Evolutionary conservation across 1,140 invertebrate genomes (phyloP).

Genomic region (Drosophila virilis): DNA sequence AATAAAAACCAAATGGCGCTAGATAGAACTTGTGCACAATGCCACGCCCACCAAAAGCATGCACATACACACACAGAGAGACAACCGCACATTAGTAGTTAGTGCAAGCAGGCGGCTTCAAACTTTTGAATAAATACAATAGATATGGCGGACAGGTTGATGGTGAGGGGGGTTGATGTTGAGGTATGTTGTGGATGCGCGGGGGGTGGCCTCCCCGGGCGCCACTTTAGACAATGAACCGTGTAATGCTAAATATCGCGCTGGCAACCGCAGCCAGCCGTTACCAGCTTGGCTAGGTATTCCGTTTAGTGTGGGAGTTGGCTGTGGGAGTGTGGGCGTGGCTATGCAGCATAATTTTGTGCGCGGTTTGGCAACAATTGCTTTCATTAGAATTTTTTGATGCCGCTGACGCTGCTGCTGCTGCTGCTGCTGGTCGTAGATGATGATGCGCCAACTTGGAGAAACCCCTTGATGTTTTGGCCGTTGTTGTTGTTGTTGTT

Average conservation of each 20-base stretch:
- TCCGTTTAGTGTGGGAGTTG: neutral
- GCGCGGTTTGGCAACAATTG: slow-evolving; percentile 82
- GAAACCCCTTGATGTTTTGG: slow-evolving; percentile 70
- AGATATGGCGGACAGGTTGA: slow-evolving; percentile 18
- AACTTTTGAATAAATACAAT: slow-evolving; percentile 82
- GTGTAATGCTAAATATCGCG: slow-evolving; percentile 80
- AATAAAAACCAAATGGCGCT: slow-evolving; percentile 80
- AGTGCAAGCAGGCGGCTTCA: slow-evolving; percentile 78
- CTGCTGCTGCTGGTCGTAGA: slow-evolving; percentile 20
- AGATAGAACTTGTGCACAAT: slow-evolving; percentile 62
- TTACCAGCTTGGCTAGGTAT: slow-evolving; percentile 15
- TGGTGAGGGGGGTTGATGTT: neutral
- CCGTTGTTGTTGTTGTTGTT: slow-evolving; percentile 41
- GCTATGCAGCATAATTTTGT: slow-evolving; percentile 78
- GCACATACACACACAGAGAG: slow-evolving; percentile 22
- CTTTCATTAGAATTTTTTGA: slow-evolving; percentile 74
- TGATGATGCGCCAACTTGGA: slow-evolving; percentile 60
- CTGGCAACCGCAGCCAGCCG: slow-evolving; percentile 68
- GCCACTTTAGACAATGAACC: slow-evolving; percentile 82
- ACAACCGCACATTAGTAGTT: slow-evolving; percentile 80
- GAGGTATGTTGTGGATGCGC: slow-evolving; percentile 2
- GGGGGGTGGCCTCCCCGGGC: slow-evolving; percentile 55
- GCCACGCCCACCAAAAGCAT: slow-evolving; percentile 41
- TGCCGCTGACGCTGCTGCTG: slow-evolving; percentile 8
- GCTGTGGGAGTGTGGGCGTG: slow-evolving; percentile 25